These are phyloP conservation scores for Baryphthengus martii DNA, from an alignment of 2,113 vertebrate species.

Conservation along the genomic window DNA sequence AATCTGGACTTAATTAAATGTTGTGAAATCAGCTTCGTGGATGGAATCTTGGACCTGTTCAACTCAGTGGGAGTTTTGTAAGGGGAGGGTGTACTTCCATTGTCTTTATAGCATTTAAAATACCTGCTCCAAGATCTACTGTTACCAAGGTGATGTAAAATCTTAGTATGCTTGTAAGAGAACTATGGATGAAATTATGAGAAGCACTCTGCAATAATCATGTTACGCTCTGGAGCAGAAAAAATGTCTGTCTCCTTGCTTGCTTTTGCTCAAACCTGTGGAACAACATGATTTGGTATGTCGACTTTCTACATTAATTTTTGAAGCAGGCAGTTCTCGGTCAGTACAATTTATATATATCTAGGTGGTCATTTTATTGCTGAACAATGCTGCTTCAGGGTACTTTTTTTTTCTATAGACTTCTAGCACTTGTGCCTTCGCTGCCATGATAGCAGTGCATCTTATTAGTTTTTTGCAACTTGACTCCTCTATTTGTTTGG, in stretches of 20 bases:
- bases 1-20: neutral
- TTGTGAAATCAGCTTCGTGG: neutral
- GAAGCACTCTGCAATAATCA: neutral
- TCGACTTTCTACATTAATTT: neutral
- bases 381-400: neutral
- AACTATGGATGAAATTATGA: neutral
- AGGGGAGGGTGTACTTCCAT: neutral
- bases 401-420: neutral
- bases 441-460: neutral
- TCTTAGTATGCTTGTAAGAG: neutral
- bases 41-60: neutral
- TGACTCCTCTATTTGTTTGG: neutral
- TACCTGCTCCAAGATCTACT: neutral
- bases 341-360: neutral
- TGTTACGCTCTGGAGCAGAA: neutral
- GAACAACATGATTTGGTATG: neutral
- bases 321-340: neutral
- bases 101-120: neutral
- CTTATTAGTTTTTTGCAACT: neutral
- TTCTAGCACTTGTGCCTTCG: neutral
- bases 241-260: neutral
- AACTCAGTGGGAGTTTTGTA: neutral
- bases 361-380: neutral
- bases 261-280: neutral
- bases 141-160: neutral